phyloP scores from a whole-genome alignment of 2,113 vertebrate species.

The Nothocercus nigrocapillus region DNA sequence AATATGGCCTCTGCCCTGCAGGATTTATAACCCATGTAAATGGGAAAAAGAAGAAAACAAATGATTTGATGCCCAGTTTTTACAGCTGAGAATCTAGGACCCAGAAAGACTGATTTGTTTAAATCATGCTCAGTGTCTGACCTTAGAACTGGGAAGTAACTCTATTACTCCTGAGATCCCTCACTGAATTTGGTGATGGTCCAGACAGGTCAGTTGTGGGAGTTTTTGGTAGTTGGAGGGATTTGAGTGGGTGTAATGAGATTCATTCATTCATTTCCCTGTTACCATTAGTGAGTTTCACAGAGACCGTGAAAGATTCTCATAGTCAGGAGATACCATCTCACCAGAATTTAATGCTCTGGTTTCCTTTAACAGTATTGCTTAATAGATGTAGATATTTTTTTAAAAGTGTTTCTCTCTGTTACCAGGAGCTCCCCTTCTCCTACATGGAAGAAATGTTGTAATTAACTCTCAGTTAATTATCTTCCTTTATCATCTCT shows the following conservation, averaged over 20 bases:
- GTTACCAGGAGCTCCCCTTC: neutral
- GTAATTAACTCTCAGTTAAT: neutral
- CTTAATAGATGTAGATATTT: neutral
- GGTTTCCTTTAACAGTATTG: neutral
- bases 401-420: neutral
- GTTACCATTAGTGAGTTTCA: neutral
- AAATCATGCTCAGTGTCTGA: neutral
- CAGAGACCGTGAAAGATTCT: neutral
- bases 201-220: neutral
- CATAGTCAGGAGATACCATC: accelerated
- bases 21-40: neutral
- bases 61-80: neutral
- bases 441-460: neutral
- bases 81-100: neutral
- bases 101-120: neutral
- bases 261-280: accelerated
- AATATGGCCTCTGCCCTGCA: neutral
- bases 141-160: neutral
- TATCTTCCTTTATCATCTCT: neutral
- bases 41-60: neutral
- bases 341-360: neutral
- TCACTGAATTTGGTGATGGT: neutral
- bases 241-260: neutral
- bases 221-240: neutral
- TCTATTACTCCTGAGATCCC: neutral